These are phyloP conservation scores for Gracilinanus agilis DNA, from an alignment of 2,113 vertebrate genomes.

Conservation along the genomic window DNA sequence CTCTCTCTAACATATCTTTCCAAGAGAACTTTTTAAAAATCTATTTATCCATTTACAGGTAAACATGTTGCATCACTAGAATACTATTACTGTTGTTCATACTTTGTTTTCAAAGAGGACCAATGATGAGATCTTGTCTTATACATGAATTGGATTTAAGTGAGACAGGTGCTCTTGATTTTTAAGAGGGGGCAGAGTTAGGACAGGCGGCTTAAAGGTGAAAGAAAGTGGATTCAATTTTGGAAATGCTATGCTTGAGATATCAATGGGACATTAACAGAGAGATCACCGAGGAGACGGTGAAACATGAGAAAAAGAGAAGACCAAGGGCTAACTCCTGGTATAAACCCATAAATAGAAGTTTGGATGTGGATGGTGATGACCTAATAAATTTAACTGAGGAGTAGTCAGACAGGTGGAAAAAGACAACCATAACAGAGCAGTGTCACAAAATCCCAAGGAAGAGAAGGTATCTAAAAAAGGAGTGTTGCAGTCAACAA, in stretches of 20 bases:
- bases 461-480: background rate
- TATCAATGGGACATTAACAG: background rate
- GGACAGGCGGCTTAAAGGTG: background rate
- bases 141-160: no score
- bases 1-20: background rate
- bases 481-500: background rate
- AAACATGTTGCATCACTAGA: background rate
- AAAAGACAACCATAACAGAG: background rate
- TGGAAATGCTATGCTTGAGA: background rate
- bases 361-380: background rate
- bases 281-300: background rate
- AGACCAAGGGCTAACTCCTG: background rate
- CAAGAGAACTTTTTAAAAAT: background rate
- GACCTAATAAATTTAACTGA: background rate
- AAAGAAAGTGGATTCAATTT: background rate
- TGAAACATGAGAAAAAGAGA: background rate
- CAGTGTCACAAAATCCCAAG: background rate
- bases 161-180: no score
- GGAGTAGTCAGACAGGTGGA: background rate
- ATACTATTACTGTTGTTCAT: background rate
- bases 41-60: background rate
- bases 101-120: no score
- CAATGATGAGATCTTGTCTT: no score
- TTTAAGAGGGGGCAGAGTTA: no score
- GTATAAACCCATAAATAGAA: background rate